phyloP scores from a whole-genome alignment of 2,888 invertebrate genomes.

The Heliconius hortense region DNA sequence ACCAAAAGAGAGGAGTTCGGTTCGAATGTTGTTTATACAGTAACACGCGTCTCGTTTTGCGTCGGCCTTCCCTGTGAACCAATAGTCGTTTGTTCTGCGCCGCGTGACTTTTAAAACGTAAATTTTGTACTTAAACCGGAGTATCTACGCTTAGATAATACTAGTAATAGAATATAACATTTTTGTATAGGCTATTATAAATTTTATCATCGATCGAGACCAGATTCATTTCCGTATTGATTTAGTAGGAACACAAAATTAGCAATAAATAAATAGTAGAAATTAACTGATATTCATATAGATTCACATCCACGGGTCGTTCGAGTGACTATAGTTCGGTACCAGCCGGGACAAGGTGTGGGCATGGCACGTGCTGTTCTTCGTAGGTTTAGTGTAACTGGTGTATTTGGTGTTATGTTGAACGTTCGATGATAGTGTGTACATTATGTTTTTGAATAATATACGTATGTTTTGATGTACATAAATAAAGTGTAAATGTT shows the following conservation, averaged over 20 bases:
- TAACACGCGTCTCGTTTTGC: slow-evolving; percentile 40
- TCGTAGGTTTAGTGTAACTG: slow-evolving; percentile 62
- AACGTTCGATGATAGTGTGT: slow-evolving; percentile 72
- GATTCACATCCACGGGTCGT: slow-evolving; percentile 52
- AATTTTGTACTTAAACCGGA: slow-evolving; percentile 41
- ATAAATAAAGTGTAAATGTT: slow-evolving; percentile 82
- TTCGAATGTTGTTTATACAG: slow-evolving; percentile 58
- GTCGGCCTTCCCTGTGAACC: slow-evolving; percentile 37
- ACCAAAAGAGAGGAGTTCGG: slow-evolving; percentile 72
- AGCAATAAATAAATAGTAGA: slow-evolving; percentile 72
- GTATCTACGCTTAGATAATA: slow-evolving; percentile 41
- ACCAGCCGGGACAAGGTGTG: slow-evolving; percentile 80
- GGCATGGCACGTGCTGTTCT: slow-evolving; percentile 55
- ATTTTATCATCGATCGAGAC: slow-evolving; percentile 38
- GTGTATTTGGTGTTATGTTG: slow-evolving; percentile 67
- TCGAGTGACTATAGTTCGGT: slow-evolving; percentile 31
- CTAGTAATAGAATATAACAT: slow-evolving; percentile 41
- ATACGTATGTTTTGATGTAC: slow-evolving; percentile 81
- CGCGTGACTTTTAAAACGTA: slow-evolving; percentile 39
- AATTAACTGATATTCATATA: slow-evolving; percentile 58
- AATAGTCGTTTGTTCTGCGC: slow-evolving; percentile 33
- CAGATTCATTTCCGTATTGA: slow-evolving; percentile 45
- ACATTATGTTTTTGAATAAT: slow-evolving; percentile 75
- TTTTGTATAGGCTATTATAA: slow-evolving; percentile 43
- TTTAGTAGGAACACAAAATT: slow-evolving; percentile 62